These are phyloP conservation scores for Cherax destructor DNA, from an alignment of 1,140 invertebrate species.

Conservation along the genomic window DNA sequence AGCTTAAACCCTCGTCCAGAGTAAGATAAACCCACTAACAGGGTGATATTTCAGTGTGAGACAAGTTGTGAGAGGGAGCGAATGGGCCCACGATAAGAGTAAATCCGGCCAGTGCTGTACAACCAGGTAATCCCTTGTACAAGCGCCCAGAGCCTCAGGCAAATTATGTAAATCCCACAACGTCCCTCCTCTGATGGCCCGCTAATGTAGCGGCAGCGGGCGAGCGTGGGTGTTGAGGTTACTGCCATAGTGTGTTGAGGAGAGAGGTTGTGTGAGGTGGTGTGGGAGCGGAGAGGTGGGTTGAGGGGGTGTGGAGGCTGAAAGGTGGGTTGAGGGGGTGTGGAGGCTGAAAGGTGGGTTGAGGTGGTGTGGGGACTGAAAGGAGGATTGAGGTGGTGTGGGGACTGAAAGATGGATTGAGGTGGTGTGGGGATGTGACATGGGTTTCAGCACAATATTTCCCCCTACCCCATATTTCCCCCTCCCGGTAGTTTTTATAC, in stretches of 20 bases:
- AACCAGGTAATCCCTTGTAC: constrained; percentile 50
- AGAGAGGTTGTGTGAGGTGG: not conserved
- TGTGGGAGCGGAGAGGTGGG: no score
- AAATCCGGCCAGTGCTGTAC: constrained; percentile 27
- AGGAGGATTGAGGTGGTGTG: no score
- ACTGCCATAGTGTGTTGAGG: not conserved
- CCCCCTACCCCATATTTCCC: no score
- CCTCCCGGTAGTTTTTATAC: no score
- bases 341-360: no score
- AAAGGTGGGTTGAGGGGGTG: no score
- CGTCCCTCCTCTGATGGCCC: constrained; percentile 19
- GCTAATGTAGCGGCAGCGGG: constrained; percentile 22
- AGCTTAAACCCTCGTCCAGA: no score
- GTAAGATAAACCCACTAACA: not conserved
- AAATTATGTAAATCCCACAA: constrained; percentile 49
- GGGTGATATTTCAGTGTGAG: not conserved
- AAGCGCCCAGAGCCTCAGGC: constrained; percentile 40
- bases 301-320: no score
- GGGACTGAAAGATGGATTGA: no score
- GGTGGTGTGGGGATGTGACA: no score
- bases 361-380: no score
- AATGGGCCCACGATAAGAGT: constrained; percentile 26
- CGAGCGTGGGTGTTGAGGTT: not conserved
- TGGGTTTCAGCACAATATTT: no score
- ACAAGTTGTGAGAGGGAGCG: not conserved